Base-by-base conservation (phyloP, 92 coral and sea anemone genomes). In the Porites cylindrica region DNA sequence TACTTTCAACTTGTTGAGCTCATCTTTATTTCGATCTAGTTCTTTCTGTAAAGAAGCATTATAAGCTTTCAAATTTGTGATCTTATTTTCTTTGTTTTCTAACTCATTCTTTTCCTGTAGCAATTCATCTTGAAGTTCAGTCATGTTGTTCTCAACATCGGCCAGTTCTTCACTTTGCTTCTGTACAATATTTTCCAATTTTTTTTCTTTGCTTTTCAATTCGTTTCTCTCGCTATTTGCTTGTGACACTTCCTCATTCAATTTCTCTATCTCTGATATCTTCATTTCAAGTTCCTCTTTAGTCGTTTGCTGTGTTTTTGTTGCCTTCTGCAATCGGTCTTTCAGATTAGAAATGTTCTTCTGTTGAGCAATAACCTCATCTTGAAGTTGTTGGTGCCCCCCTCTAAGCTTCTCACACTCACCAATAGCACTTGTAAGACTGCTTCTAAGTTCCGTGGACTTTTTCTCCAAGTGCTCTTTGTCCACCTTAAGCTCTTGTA, bases 361-460 rank as follows among this genome's bases (percentile, higher is more conserved):
- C 88, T 92, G 94, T 56, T 92, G 82, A 70, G 85, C 80, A 52
- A 97, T 85, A 65, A 95, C 90, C 62, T 97, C 98, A 56, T 95
- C 91, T 80, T 95, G 99, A 68, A 94, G 89, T 21, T 92, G 96
- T 18, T 88, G 85, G 52, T 95, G 94, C 13, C 93, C 97, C 53
- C 95, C 92, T 60, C 96, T 93, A 64, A 96, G 92, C 63, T 90
- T 91, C 70, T 93, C 94, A 66, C 94, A 88, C 87, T 97, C 98
- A 43, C 96, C 95, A 26, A 92, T 94, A 32, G 93, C 80, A 16
- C 79, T 77, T 6, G 80, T 94, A 67, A 97, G 90, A 63, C 92
- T 84, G 43, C 82, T 76, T 65, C 93, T 95, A 38, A 94, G 71
- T 68, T 94, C 94, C 4, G 82, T 89, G 24, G 86, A 71, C 54